Base-by-base conservation (phyloP, 2,888 invertebrate species). In the Tipula unca region DNA sequence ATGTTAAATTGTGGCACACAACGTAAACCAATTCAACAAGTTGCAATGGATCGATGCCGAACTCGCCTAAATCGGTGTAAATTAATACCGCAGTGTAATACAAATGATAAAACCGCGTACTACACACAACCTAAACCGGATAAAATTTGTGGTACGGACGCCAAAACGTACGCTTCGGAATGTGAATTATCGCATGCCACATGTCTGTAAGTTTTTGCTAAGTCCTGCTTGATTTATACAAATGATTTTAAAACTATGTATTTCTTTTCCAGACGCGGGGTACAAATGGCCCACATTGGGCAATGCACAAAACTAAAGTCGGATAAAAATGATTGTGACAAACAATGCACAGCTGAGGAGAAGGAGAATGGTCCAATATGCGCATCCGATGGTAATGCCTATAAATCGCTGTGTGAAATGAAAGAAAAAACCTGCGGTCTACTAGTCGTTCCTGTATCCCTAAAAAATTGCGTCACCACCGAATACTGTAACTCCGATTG, bases 121-220 rank as follows among this genome's bases (percentile, higher is more conserved):
- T 91, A 89, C 87, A 92, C 93, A 85, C 93, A 93, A 5, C 90
- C 90, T 42, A 94, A 95, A 35, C 90, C 92, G 25, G 96, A 96
- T 90, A 96, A 95, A 1, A 94, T 97, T n/a, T 97, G 97, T 88
- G 97, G 97, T 0, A 96, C 96, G 6, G 97, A 97, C 88, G 96
- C 97, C 17, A 94, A 94, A 87, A 96, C 96, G 0, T 97, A 97
- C 91, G 93, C 93, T 87, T 96, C 96, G 89, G 94, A 95, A 88
- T 97, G 97, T 89, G 94, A 95, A 87, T 91, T 97, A 87, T 95
- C 95, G 88, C 93, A 95, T 86, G 96, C 96, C 25, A 95, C 96
- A 84, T 97, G 98, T 90, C 92, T 96, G 94, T 96, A 91, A 94
- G 96, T 93, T 88, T 54, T 14, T 84, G 5, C 29, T 25, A 39